Conservation (phyloP, 2,797 vertebrate species). For the Craterocephalus amniculus region DNA sequence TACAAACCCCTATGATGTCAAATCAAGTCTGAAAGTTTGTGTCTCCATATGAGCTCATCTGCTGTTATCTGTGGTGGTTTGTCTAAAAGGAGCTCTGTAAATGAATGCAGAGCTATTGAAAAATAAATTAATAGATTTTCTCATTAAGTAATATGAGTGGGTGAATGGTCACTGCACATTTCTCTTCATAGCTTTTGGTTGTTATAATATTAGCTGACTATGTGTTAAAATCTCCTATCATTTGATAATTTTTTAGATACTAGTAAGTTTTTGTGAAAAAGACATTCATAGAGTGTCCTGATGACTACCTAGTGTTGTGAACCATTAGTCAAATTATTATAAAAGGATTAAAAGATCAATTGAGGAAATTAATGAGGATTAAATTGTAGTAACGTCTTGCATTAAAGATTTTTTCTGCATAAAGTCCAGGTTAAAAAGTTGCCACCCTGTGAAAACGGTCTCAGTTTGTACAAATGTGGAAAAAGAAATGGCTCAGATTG, state of each 20-base stretch:
- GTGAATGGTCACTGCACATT: slow-evolving; percentile 18
- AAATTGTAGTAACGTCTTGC: neutral
- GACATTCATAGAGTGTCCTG: no score
- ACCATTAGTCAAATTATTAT: no score
- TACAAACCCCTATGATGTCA: slow-evolving; percentile 71
- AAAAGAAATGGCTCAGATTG: neutral
- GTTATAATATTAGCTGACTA: neutral
- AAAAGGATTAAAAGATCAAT: no score
- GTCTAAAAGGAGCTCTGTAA: slow-evolving; percentile 18
- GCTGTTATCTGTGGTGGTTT: slow-evolving; percentile 24
- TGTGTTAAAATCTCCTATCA: slow-evolving; percentile 1
- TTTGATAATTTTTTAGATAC: no score
- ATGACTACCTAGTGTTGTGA: no score
- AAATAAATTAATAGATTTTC: slow-evolving; percentile 13
- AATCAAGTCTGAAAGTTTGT: slow-evolving; percentile 56
- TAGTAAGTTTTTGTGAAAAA: no score
- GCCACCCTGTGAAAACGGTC: neutral
- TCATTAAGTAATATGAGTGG: slow-evolving; percentile 7
- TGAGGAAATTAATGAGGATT: neutral
- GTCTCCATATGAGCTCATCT: slow-evolving; percentile 19
- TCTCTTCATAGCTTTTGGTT: neutral
- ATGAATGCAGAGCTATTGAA: slow-evolving; percentile 12
- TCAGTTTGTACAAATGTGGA: neutral
- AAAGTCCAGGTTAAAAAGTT: neutral
- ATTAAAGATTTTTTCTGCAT: neutral